These are phyloP conservation scores for Pseudocheirus occidentalis DNA, from an alignment of 2,797 vertebrate genomes.

Conservation along the genomic window DNA sequence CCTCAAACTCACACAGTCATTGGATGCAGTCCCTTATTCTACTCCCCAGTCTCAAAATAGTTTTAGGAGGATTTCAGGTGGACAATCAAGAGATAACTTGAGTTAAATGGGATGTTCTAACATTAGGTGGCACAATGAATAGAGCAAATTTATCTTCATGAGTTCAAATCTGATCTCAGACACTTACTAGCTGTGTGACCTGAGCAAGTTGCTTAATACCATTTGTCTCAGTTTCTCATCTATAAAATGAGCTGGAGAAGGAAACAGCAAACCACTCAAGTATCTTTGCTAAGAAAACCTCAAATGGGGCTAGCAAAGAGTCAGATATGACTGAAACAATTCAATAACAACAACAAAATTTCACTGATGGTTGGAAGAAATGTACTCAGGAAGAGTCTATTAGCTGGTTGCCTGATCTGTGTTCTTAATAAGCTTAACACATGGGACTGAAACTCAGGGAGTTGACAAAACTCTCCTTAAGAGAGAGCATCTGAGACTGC, in stretches of 20 bases:
- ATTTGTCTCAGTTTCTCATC: background rate
- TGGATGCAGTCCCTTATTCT: background rate
- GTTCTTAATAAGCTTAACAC: background rate
- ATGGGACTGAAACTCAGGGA: background rate
- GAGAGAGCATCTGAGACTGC: background rate
- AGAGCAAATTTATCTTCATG: too few relatives aligned
- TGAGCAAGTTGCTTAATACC: background rate
- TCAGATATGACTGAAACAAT: background rate
- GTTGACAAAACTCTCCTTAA: background rate
- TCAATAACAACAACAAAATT: background rate
- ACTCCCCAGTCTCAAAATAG: background rate
- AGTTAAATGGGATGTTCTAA: background rate
- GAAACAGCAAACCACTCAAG: background rate
- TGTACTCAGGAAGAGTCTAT: background rate
- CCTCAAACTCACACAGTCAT: background rate
- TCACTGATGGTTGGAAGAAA: background rate
- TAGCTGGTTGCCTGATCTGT: background rate
- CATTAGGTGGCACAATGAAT: too few relatives aligned
- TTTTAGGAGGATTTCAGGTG: background rate
- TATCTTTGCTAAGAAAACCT: background rate
- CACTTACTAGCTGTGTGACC: background rate
- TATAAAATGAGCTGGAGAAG: background rate
- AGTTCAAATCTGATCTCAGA: background rate
- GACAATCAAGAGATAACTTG: background rate
- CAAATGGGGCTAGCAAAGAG: background rate